Conservation (phyloP, 2,113 vertebrate genomes). For the Gymnogyps californianus region DNA sequence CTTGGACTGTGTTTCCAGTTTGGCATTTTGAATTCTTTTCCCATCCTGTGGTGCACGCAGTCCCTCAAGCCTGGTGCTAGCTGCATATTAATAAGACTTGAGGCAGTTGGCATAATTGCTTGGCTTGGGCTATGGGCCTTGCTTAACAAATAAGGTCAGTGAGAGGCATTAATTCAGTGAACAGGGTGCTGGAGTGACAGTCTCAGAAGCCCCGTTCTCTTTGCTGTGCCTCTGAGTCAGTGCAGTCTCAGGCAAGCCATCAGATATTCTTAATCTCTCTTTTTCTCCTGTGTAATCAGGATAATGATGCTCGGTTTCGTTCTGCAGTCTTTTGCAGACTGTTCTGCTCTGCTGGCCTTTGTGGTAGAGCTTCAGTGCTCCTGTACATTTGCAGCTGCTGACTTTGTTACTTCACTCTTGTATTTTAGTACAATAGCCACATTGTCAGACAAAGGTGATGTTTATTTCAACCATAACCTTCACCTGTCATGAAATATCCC, state of each 20-base stretch:
- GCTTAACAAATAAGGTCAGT: constrained; percentile 10
- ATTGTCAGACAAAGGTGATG: background rate
- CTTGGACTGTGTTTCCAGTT: background rate
- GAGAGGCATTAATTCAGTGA: background rate
- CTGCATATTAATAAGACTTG: background rate
- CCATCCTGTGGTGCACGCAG: background rate
- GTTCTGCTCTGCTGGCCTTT: background rate
- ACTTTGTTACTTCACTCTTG: background rate
- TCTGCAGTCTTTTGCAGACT: background rate
- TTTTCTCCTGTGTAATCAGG: constrained; percentile 22
- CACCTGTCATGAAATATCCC: background rate
- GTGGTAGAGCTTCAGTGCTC: background rate
- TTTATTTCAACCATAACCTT: background rate
- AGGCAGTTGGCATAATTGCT: background rate
- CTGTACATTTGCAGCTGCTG: background rate
- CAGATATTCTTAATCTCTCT: constrained; percentile 12
- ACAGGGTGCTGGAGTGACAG: background rate
- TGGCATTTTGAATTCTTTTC: background rate
- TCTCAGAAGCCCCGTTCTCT: background rate
- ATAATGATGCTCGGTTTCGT: background rate
- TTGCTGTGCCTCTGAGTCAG: background rate
- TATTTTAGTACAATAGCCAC: background rate
- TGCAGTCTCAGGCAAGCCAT: background rate
- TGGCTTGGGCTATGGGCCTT: background rate
- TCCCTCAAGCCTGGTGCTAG: background rate